Evolutionary conservation across 2,888 invertebrate species (phyloP).

Genomic region (Cistogaster globosa): DNA sequence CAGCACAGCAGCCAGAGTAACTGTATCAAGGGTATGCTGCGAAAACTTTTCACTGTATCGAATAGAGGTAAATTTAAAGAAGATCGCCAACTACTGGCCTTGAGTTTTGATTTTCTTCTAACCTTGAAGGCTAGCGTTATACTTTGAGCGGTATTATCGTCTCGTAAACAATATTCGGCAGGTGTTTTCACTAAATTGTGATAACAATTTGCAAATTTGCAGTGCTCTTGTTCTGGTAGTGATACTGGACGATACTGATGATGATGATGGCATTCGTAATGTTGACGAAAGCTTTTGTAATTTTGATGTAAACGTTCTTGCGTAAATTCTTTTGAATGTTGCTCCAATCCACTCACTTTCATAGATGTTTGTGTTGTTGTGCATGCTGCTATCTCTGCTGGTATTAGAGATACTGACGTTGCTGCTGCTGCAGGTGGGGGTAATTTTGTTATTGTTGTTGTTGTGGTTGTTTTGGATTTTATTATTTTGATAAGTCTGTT

Average conservation of each 20-base stretch:
- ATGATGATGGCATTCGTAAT: constrained; percentile 28
- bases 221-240: constrained; percentile 1
- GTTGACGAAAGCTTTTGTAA: constrained; percentile 75
- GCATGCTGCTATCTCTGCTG: not conserved
- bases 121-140: constrained; percentile 78
- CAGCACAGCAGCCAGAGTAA: constrained; percentile 79
- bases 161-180: constrained; percentile 55
- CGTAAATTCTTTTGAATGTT: constrained; percentile 39
- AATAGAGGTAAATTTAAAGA: constrained; percentile 54
- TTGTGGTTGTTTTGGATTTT: constrained; percentile 38
- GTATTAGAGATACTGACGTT: constrained; percentile 72
- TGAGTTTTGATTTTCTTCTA: constrained; percentile 76
- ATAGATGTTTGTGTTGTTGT: constrained; percentile 72
- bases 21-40: constrained; percentile 76
- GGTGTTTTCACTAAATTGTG: constrained; percentile 28
- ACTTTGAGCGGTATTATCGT: constrained; percentile 77
- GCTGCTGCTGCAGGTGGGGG: constrained; percentile 51
- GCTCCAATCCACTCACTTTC: constrained; percentile 42
- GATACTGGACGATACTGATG: constrained; percentile 28
- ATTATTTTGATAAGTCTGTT: constrained; percentile 66
- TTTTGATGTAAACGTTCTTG: constrained; percentile 76
- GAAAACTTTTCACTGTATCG: constrained; percentile 56
- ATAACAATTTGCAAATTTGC: not conserved
- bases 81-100: not conserved
- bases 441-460: constrained; percentile 39